A percentile compares a stretch with the other conserved stretches of the same genome.
Evolutionary conservation across 2,113 vertebrate species (phyloP).

Genomic region (Plecturocebus donacophilus): DNA sequence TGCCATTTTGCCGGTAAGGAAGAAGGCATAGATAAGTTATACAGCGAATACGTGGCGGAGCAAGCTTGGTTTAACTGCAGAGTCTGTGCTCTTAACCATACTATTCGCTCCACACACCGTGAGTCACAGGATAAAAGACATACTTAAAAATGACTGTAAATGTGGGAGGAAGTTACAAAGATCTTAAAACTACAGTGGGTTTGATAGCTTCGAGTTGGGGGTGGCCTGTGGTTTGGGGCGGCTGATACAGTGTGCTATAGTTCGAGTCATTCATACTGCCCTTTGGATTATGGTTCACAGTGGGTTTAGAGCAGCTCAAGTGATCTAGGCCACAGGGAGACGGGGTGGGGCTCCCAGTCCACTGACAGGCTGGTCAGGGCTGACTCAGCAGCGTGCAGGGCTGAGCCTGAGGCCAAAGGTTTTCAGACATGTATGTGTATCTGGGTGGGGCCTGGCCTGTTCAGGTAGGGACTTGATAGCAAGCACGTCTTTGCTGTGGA

Average conservation of each 20-base stretch:
- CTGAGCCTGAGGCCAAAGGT: not conserved
- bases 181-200: not conserved
- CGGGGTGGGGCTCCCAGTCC: not conserved
- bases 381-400: not conserved
- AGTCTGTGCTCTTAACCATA: not conserved
- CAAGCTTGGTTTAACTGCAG: not conserved
- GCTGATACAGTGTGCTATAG: not conserved
- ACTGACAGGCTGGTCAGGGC: not conserved
- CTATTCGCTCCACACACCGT: accelerated
- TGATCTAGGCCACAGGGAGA: not conserved
- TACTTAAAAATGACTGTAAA: not conserved
- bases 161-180: not conserved
- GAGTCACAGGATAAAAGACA: not conserved
- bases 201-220: not conserved
- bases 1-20: not conserved
- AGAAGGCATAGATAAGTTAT: not conserved
- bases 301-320: not conserved
- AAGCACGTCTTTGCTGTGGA: not conserved
- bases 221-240: not conserved
- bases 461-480: not conserved
- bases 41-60: not conserved
- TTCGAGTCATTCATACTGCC: not conserved
- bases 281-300: not conserved
- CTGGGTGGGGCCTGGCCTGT: not conserved
- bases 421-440: not conserved